Evolutionary conservation across 1,140 invertebrate genomes (phyloP).

Genomic region (Stegodyphus dumicola): DNA sequence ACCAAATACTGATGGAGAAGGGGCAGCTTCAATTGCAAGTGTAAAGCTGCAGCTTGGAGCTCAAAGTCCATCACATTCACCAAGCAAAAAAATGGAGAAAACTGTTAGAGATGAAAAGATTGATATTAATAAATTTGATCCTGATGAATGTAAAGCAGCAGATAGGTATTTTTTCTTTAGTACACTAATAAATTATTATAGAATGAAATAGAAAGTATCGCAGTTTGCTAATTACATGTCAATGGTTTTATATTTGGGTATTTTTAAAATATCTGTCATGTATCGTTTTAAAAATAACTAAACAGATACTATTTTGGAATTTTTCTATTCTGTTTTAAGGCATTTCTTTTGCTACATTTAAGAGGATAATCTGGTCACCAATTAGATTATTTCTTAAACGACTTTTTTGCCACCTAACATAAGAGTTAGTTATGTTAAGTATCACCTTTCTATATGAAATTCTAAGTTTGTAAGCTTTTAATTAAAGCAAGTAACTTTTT

Average conservation of each 20-base stretch:
- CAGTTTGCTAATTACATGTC: background rate
- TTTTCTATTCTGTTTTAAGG: too few species aligned
- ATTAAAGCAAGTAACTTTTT: too few species aligned
- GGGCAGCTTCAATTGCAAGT: slow-evolving; percentile 36
- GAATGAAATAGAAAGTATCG: background rate
- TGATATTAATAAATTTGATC: background rate
- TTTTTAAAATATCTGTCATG: background rate
- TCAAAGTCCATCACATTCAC: slow-evolving; percentile 3
- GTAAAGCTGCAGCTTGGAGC: slow-evolving; percentile 36
- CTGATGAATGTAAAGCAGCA: slow-evolving; percentile 28
- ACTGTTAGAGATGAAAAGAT: slow-evolving; percentile 15
- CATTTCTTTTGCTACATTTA: too few species aligned
- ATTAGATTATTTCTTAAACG: background rate
- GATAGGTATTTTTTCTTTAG: slow-evolving; percentile 9
- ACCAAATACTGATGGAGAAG: slow-evolving; percentile 60
- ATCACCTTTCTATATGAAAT: too few species aligned
- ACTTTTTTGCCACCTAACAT: background rate
- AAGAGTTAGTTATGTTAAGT: too few species aligned
- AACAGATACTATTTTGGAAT: too few species aligned
- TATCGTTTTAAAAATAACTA: background rate
- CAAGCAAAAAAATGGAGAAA: slow-evolving; percentile 11
- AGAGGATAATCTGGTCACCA: background rate
- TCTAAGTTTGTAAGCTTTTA: too few species aligned
- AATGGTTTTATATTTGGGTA: background rate
- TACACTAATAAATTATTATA: background rate